Conservation (phyloP, 2,797 vertebrate species). For the Chrosomus eos region DNA sequence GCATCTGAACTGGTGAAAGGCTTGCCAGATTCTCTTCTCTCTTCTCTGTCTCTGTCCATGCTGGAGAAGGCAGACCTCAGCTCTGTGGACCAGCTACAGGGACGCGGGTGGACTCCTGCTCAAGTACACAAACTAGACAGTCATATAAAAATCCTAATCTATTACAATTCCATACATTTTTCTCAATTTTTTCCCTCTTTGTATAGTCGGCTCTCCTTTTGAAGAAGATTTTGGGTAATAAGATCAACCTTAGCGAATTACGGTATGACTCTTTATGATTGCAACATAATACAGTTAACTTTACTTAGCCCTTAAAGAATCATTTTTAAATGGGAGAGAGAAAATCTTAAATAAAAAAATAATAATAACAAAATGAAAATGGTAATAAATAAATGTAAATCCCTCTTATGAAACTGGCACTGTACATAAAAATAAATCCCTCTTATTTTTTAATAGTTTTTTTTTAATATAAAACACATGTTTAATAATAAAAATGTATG, state of each 20-base stretch:
- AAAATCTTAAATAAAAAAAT: background rate
- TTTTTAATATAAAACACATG: background rate
- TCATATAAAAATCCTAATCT: background rate
- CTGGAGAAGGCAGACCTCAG: constrained; percentile 65
- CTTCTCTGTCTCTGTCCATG: constrained; percentile 61
- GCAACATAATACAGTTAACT: background rate
- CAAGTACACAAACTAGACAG: constrained; percentile 67
- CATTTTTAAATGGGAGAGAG: background rate
- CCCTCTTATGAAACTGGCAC: background rate
- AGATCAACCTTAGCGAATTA: constrained; percentile 49
- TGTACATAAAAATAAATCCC: background rate
- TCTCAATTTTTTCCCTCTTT: background rate
- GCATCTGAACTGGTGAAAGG: constrained; percentile 64
- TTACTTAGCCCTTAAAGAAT: background rate
- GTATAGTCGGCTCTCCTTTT: constrained; percentile 62
- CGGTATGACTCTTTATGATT: constrained; percentile 52
- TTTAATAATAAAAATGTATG: background rate
- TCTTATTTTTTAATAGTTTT: background rate
- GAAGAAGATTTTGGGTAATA: constrained; percentile 55
- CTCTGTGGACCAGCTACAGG: constrained; percentile 65
- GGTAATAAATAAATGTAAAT: background rate
- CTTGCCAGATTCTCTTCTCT: constrained; percentile 62
- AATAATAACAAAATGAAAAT: background rate
- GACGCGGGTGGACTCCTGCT: constrained; percentile 62
- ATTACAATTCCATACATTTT: background rate